These are phyloP conservation scores for Tympanuchus pallidicinctus DNA, from an alignment of 2,113 vertebrate genomes.

Conservation along the genomic window DNA sequence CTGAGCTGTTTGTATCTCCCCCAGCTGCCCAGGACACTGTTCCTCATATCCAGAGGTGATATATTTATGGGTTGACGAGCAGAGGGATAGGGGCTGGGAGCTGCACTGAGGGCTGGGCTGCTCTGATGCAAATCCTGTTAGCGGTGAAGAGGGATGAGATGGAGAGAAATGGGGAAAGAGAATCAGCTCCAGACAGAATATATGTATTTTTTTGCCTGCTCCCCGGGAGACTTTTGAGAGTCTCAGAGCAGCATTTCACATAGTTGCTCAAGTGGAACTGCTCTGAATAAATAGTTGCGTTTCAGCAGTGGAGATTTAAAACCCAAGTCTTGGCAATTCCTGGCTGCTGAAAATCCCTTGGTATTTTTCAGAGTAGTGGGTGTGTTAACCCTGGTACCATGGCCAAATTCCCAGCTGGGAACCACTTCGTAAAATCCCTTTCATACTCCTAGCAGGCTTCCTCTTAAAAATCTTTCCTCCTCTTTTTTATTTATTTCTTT, in stretches of 20 bases:
- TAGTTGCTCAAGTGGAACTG: slow-evolving; percentile 55
- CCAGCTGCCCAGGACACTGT: neutral
- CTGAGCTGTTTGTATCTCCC: neutral
- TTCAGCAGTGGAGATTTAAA: slow-evolving; percentile 60
- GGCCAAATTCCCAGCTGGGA: slow-evolving; percentile 50
- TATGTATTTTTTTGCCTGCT: slow-evolving; percentile 44
- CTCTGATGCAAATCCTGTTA: slow-evolving; percentile 42
- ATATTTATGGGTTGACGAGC: neutral
- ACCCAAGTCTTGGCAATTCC: slow-evolving; percentile 28
- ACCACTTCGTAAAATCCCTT: slow-evolving; percentile 21
- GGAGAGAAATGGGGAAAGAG: slow-evolving; percentile 37
- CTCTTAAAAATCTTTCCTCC: neutral
- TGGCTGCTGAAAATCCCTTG: slow-evolving; percentile 46
- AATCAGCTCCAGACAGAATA: slow-evolving; percentile 55
- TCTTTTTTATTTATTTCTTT: neutral
- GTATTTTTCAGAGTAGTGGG: slow-evolving; percentile 19
- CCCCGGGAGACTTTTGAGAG: slow-evolving; percentile 35
- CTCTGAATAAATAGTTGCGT: slow-evolving; percentile 57
- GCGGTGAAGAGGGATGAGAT: slow-evolving; percentile 24
- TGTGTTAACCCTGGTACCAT: slow-evolving; percentile 31
- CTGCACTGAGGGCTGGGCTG: neutral
- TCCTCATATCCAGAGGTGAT: neutral
- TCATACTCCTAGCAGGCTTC: neutral
- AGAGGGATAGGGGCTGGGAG: neutral
- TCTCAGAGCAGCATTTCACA: slow-evolving; percentile 67